Evolutionary conservation across 2,888 invertebrate genomes (phyloP).

Genomic region (Cantharis nigra): DNA sequence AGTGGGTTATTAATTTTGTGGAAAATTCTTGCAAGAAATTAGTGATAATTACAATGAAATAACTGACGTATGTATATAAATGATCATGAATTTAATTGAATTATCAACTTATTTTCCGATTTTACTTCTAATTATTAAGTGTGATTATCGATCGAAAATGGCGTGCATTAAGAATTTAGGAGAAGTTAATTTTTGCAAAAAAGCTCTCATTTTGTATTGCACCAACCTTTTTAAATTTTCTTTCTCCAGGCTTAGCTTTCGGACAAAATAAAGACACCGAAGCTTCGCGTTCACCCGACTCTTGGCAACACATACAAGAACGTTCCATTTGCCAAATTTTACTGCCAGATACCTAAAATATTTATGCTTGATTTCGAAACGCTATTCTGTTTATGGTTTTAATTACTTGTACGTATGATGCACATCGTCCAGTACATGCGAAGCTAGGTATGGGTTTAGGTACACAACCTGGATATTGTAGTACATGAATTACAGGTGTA

Average conservation of each 20-base stretch:
- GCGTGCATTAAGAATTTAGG: not conserved
- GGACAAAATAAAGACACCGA: slow-evolving; percentile 87
- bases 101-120: not conserved
- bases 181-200: not conserved
- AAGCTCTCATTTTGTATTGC: not conserved
- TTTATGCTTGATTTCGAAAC: not conserved
- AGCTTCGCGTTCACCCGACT: slow-evolving; percentile 90
- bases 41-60: not conserved
- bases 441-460: slow-evolving; percentile 93
- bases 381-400: not conserved
- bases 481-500: slow-evolving; percentile 88
- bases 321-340: slow-evolving; percentile 97
- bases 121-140: not conserved
- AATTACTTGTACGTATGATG: slow-evolving; percentile 84
- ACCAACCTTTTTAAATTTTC: slow-evolving; percentile 79
- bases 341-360: slow-evolving; percentile 82
- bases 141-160: not conserved
- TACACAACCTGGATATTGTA: slow-evolving; percentile 89
- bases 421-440: slow-evolving; percentile 89
- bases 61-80: not conserved
- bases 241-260: slow-evolving; percentile 83
- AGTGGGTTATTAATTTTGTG: not conserved
- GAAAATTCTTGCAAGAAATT: not conserved
- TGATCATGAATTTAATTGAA: not conserved
- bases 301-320: slow-evolving; percentile 94